phyloP scores from a whole-genome alignment of 2,888 invertebrate species.

The Actias luna region DNA sequence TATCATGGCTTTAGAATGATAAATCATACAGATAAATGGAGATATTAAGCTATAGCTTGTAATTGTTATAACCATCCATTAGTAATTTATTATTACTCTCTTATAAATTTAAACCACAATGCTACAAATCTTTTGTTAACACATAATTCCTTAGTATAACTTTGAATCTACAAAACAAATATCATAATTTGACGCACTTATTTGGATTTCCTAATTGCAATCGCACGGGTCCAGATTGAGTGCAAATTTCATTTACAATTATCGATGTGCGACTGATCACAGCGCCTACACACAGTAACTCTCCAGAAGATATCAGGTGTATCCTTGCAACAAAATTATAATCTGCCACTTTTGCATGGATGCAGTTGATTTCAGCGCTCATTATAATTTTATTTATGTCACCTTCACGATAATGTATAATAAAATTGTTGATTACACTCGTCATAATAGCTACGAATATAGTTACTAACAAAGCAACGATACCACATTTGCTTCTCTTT shows the following conservation, averaged over 20 bases:
- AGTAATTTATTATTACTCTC: too few relatives aligned
- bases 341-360: constrained; percentile 52
- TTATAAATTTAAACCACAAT: too few relatives aligned
- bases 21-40: too few relatives aligned
- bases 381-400: constrained; percentile 20
- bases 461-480: constrained; percentile 48
- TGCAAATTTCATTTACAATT: constrained; percentile 57
- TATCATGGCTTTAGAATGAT: too few relatives aligned
- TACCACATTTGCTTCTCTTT: constrained; percentile 55
- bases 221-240: constrained; percentile 56
- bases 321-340: constrained; percentile 60
- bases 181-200: constrained; percentile 43
- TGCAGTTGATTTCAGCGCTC: constrained; percentile 48
- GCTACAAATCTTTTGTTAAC: neutral
- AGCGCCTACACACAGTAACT: constrained; percentile 66
- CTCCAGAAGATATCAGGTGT: constrained; percentile 50
- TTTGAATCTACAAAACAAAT: neutral
- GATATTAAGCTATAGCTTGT: too few relatives aligned
- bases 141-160: too few relatives aligned
- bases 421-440: constrained; percentile 52
- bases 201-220: constrained; percentile 51
- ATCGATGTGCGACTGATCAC: constrained; percentile 54
- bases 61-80: too few relatives aligned
- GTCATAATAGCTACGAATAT: constrained; percentile 54
- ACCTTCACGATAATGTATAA: constrained; percentile 53